These are phyloP conservation scores for Leptodactylus fallax DNA, from an alignment of 2,797 vertebrate genomes.

Conservation along the genomic window DNA sequence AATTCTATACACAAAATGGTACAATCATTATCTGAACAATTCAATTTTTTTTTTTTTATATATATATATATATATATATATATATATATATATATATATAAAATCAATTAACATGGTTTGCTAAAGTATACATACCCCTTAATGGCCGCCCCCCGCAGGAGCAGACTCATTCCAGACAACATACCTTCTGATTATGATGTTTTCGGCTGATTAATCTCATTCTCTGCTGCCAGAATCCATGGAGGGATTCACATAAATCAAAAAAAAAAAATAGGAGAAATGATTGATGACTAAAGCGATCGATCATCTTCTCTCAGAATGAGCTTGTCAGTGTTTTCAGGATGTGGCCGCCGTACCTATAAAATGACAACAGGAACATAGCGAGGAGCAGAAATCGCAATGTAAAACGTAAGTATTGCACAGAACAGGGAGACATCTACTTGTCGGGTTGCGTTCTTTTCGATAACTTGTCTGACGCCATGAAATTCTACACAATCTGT, in stretches of 20 bases:
- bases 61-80: no score
- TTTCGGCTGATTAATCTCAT: constrained; percentile 30
- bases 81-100: no score
- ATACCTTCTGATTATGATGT: constrained; percentile 29
- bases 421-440: background rate
- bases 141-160: no score
- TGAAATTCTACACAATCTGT: background rate
- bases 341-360: background rate
- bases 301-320: background rate
- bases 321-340: background rate
- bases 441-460: background rate
- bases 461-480: background rate
- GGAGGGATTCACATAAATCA: constrained; percentile 34
- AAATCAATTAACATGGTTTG: no score
- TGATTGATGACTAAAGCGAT: background rate
- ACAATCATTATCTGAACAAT: no score
- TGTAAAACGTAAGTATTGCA: background rate
- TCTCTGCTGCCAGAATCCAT: constrained; percentile 7
- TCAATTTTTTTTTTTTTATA: no score
- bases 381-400: background rate
- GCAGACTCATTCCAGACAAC: background rate
- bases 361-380: background rate
- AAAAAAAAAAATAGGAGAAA: background rate
- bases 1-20: no score
- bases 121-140: no score